Conservation (phyloP, 2,113 vertebrate species). For the Toxotes chatareus region DNA sequence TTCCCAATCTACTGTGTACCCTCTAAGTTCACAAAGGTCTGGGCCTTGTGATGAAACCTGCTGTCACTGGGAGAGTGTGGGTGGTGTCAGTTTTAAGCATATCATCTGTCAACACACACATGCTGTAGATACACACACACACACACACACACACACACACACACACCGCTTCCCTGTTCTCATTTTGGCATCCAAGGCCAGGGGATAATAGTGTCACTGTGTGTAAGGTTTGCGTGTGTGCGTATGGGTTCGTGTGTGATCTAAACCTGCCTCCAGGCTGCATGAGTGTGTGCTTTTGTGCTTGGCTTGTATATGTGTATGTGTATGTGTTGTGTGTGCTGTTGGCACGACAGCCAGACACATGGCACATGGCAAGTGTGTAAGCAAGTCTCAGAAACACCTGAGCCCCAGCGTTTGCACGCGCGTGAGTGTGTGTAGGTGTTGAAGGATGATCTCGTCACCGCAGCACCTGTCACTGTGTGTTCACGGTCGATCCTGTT, state of each 20-base stretch:
- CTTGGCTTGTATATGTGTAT: slow-evolving; percentile 29
- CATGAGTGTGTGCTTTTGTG: slow-evolving; percentile 42
- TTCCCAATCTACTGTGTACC: slow-evolving; percentile 55
- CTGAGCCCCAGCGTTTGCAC: slow-evolving; percentile 65
- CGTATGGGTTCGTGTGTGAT: slow-evolving; percentile 19
- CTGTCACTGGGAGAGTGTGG: slow-evolving; percentile 70
- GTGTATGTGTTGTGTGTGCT: slow-evolving; percentile 39
- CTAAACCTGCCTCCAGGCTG: slow-evolving; percentile 54
- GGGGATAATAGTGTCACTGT: slow-evolving; percentile 69
- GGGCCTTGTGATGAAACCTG: slow-evolving; percentile 71
- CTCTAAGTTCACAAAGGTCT: slow-evolving; percentile 71
- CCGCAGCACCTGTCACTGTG: slow-evolving; percentile 62
- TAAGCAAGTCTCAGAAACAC: slow-evolving; percentile 71
- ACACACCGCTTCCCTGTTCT: slow-evolving; percentile 36
- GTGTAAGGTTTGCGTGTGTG: slow-evolving; percentile 59
- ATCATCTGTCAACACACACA: slow-evolving; percentile 71
- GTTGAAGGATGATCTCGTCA: slow-evolving; percentile 61
- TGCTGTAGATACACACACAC: slow-evolving; percentile 1
- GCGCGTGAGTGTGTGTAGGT: slow-evolving; percentile 37
- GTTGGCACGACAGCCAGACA: slow-evolving; percentile 67
- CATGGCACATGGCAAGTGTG: slow-evolving; percentile 68
- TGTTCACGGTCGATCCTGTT: slow-evolving; percentile 55
- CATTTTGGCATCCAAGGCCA: slow-evolving; percentile 69
- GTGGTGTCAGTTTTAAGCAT: slow-evolving; percentile 74
- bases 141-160: slow-evolving; percentile 34